Evolutionary conservation across 2,888 invertebrate genomes (phyloP), one percentile per base, ranked within the genome.

Genomic region (Celastrina argiolus): DNA sequence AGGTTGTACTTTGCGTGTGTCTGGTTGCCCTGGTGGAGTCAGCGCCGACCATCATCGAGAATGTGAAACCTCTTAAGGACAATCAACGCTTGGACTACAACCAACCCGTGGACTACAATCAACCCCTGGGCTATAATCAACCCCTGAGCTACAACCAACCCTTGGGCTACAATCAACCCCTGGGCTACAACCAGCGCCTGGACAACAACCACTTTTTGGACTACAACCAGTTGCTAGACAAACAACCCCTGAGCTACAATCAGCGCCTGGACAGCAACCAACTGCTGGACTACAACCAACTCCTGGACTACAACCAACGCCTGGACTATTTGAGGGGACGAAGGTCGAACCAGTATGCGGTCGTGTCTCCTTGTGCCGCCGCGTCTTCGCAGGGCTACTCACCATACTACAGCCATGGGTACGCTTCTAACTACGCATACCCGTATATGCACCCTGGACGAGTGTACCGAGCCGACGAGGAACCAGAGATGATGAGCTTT

Each of bases 401-500:
- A 6, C 42, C 42, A 0, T 45, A 56, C 39, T 8, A 42, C 16
- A 41, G 18, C 12, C 10, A 36, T 22, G 61, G 61, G 6, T 61
- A 61, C 39, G 31, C 58, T 68, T 71, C 64, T 22, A 66, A 66
- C n/a, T 71, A 68, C 36, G 61, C 67, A 8, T 64, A 56, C 45
- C 56, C 68, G n/a, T 68, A 65, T 72, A 72, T 45, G 74, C 76
- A 71, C 69, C 69, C 56, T 64, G 70, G n/a, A 70, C 71, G 67
- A 56, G 51, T 66, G 68, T 72, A 70, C 41, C 69, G 72, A n/a
- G 28, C 66, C 8, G 71, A 70, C 12, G 69, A 71, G 14, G 69
- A 82, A 8, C 72, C 73, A 4, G 86, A 87, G 66, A 72, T 81
- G 61, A 70, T 87, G 71, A 77, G 74, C 66, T 85, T 81, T 74